These are phyloP conservation scores for Ophiothrix spiculata DNA, from an alignment of 35 echinoderm and acorn worm genomes.

Conservation along the genomic window DNA sequence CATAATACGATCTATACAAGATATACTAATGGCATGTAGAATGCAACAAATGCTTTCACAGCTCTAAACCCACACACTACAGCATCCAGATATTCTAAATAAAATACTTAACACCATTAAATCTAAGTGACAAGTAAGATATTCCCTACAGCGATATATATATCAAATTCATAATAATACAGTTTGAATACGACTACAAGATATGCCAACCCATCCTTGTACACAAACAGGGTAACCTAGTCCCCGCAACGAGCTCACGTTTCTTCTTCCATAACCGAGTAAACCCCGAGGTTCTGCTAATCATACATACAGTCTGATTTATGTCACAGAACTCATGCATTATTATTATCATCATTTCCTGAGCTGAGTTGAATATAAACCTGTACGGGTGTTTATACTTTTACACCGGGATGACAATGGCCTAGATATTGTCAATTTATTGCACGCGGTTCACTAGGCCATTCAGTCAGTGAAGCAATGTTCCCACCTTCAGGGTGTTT, in stretches of 20 bases:
- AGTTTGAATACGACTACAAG: too few relatives aligned
- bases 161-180: background rate
- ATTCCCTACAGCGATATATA: background rate
- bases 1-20: too few relatives aligned
- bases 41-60: too few relatives aligned
- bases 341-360: background rate
- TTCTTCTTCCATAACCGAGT: background rate
- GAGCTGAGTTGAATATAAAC: background rate
- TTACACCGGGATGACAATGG: background rate
- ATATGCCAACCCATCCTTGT: too few relatives aligned
- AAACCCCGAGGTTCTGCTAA: background rate
- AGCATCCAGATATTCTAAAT: background rate
- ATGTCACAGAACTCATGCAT: background rate
- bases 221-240: too few relatives aligned
- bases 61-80: too few relatives aligned
- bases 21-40: too few relatives aligned
- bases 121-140: background rate
- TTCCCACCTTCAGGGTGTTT: too few relatives aligned
- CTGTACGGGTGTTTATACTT: background rate
- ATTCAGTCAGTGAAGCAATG: background rate
- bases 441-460: background rate
- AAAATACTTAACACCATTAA: background rate
- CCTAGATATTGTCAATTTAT: conserved; percentile 1
- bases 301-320: background rate
- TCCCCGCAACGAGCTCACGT: too few relatives aligned